Conservation (phyloP, 2,113 vertebrate species). For the Uria lomvia region DNA sequence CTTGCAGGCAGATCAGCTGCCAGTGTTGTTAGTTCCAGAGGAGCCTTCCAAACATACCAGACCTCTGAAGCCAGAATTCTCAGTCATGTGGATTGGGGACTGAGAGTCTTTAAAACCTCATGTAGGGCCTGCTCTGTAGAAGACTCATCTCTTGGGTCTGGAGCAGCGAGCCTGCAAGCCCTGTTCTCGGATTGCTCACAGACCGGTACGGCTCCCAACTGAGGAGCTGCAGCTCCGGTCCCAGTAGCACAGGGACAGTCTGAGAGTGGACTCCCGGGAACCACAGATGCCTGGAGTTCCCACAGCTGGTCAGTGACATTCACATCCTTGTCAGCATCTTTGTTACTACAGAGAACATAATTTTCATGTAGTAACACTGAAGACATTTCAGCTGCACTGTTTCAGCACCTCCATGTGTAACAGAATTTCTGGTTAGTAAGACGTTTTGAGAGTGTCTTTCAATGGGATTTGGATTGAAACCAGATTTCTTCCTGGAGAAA, state of each 20-base stretch:
- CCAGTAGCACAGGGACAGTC: background rate
- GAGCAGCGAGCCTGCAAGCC: background rate
- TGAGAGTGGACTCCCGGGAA: slow-evolving; percentile 18
- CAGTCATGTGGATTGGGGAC: background rate
- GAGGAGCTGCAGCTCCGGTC: background rate
- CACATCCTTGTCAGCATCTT: slow-evolving; percentile 33
- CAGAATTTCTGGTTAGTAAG: background rate
- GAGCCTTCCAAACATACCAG: slow-evolving; percentile 2
- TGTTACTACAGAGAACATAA: background rate
- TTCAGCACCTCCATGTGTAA: background rate
- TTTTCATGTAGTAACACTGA: background rate
- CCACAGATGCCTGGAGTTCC: slow-evolving; percentile 25
- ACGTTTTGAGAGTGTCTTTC: background rate
- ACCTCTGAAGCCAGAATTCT: background rate
- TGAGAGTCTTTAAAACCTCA: background rate
- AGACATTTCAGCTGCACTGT: background rate
- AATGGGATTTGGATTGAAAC: background rate
- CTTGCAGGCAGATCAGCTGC: background rate
- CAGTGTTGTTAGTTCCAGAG: background rate
- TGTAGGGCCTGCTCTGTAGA: background rate
- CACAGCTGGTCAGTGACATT: slow-evolving; percentile 24
- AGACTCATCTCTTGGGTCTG: background rate
- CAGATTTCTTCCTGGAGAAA: background rate
- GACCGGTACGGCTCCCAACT: background rate
- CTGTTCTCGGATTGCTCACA: background rate